phyloP scores from a whole-genome alignment of 1,140 invertebrate species.

The Helicoverpa zea region DNA sequence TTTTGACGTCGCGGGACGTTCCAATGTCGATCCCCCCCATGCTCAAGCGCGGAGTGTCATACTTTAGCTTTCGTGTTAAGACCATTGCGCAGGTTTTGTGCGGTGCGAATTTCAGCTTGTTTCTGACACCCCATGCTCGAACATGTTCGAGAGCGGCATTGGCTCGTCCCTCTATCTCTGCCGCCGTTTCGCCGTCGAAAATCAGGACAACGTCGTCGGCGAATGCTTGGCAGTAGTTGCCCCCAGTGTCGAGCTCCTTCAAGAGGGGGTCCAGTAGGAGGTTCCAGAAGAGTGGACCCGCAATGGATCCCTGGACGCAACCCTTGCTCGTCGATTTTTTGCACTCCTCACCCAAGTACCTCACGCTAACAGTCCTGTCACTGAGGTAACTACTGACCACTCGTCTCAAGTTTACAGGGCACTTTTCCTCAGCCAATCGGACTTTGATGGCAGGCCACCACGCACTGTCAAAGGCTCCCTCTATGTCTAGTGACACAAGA shows the following conservation, averaged over 20 bases:
- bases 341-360: conserved; percentile 18
- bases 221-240: neutral
- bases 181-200: neutral
- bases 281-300: conserved; percentile 6
- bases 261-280: conserved; percentile 5
- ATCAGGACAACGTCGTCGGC: conserved; percentile 8
- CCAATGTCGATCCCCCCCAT: conserved; percentile 11
- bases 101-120: too few species aligned
- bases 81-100: conserved; percentile 1
- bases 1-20: neutral
- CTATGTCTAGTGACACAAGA: conserved; percentile 32
- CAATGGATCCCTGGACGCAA: conserved; percentile 33
- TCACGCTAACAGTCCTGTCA: conserved; percentile 14
- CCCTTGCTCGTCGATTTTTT: neutral
- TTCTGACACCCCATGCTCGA: too few species aligned
- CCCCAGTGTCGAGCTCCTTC: neutral
- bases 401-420: conserved; percentile 14
- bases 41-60: conserved; percentile 3
- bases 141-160: too few species aligned
- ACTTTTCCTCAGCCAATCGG: conserved; percentile 38
- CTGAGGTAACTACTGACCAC: conserved; percentile 23
- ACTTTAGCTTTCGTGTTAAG: conserved; percentile 1
- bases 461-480: conserved; percentile 46
- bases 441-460: conserved; percentile 42
- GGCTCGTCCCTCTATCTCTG: too few species aligned